These are phyloP conservation scores for Heterotilapia buettikoferi DNA, from an alignment of 2,113 vertebrate species.

Conservation along the genomic window DNA sequence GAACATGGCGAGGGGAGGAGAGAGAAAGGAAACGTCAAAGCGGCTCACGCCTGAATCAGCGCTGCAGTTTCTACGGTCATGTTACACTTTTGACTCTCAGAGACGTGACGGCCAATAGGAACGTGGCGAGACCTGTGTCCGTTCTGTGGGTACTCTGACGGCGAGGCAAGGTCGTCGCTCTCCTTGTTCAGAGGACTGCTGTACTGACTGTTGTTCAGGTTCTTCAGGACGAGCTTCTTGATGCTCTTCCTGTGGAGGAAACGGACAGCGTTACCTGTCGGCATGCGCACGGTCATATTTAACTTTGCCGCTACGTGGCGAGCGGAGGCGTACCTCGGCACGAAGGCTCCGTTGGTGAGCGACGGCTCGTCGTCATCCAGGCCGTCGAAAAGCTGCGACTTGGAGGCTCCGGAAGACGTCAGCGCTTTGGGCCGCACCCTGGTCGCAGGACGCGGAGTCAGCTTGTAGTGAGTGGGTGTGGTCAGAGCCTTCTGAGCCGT, in stretches of 20 bases:
- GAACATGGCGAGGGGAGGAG: background rate
- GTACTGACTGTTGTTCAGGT: slow-evolving; percentile 84
- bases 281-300: fast-evolving
- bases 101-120: background rate
- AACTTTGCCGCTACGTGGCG: background rate
- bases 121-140: slow-evolving; percentile 76
- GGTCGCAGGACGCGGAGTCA: slow-evolving; percentile 87
- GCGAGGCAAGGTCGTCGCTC: slow-evolving; percentile 79
- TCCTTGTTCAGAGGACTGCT: slow-evolving; percentile 80
- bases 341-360: slow-evolving; percentile 84
- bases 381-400: slow-evolving; percentile 91
- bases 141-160: slow-evolving; percentile 83
- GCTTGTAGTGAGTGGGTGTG: slow-evolving; percentile 91
- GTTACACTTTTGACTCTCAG: background rate
- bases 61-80: background rate
- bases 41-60: background rate
- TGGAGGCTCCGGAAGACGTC: slow-evolving; percentile 79
- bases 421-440: slow-evolving; percentile 89
- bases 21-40: background rate
- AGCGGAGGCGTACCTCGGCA: slow-evolving; percentile 78
- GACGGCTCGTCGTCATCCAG: slow-evolving; percentile 90
- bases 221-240: slow-evolving; percentile 95
- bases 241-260: slow-evolving; percentile 83
- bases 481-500: slow-evolving; percentile 93
- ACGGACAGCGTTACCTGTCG: background rate